Percentiles rank a stretch among this genome's conserved stretches.
These are phyloP conservation scores for Rhodeus uyekii DNA, from an alignment of 2,797 vertebrate species.

Conservation along the genomic window DNA sequence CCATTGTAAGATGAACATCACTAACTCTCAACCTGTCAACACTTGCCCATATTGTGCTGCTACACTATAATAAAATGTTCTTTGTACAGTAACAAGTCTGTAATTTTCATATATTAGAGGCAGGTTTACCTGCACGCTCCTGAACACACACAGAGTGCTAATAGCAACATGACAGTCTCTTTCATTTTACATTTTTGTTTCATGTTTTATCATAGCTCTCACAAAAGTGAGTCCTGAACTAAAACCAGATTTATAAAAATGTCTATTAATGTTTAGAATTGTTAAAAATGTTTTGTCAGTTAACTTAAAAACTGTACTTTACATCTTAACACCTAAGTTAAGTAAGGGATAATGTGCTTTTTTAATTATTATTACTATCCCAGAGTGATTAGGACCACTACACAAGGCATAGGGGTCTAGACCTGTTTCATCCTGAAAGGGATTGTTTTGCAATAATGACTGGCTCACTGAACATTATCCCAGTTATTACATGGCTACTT, in stretches of 20 bases:
- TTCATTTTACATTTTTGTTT: constrained; percentile 21
- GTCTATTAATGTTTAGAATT: neutral
- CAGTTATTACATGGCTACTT: neutral
- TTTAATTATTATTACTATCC: too few relatives aligned
- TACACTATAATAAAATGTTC: constrained; percentile 52
- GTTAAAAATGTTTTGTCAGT: neutral
- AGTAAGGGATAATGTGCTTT: neutral
- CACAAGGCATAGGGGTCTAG: neutral
- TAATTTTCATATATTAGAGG: constrained; percentile 57
- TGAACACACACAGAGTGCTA: constrained; percentile 38
- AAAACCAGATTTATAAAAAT: neutral
- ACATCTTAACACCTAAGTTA: neutral
- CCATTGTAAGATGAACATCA: constrained; percentile 55
- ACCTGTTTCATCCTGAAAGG: neutral
- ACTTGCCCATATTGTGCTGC: constrained; percentile 56
- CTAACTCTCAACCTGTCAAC: constrained; percentile 54
- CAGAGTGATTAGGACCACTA: too few relatives aligned
- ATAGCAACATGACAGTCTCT: constrained; percentile 30
- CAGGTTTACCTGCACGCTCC: constrained; percentile 50
- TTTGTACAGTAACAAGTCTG: constrained; percentile 57
- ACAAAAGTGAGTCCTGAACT: neutral
- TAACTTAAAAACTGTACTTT: neutral
- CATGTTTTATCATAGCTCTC: constrained; percentile 12
- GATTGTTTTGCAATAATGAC: neutral
- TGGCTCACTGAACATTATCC: neutral